Conservation (phyloP, 2,888 invertebrate species). For the Chaitophorus viminalis region DNA sequence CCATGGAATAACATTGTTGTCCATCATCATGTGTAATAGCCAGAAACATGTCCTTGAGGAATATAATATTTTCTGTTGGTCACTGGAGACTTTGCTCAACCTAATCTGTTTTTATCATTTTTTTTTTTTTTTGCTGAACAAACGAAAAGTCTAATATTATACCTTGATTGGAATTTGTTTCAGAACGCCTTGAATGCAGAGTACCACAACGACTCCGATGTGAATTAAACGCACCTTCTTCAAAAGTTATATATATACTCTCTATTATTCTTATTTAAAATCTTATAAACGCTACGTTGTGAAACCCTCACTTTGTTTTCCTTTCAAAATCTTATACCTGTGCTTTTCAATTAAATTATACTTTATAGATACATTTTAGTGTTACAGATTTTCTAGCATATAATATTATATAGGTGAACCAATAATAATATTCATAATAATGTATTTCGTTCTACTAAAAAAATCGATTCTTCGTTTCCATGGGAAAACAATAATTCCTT, state of each 20-base stretch:
- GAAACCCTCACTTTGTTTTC: neutral
- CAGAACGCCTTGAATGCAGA: constrained; percentile 56
- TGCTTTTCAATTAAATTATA: constrained; percentile 18
- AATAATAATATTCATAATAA: too few relatives aligned
- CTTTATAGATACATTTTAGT: neutral
- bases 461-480: neutral
- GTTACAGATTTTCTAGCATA: neutral
- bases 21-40: neutral
- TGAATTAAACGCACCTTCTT: constrained; percentile 28
- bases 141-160: neutral
- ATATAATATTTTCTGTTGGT: neutral
- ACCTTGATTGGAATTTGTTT: constrained; percentile 28
- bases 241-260: constrained; percentile 33
- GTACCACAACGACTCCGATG: constrained; percentile 53
- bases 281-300: constrained; percentile 22
- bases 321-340: neutral
- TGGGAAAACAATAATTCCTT: neutral
- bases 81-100: neutral
- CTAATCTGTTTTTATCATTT: neutral
- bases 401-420: neutral
- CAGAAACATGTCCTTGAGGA: neutral
- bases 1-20: neutral
- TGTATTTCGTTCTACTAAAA: constrained; percentile 4
- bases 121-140: neutral
- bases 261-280: constrained; percentile 28